Conservation (phyloP, 2,797 vertebrate species). For the Meda fulgida region DNA sequence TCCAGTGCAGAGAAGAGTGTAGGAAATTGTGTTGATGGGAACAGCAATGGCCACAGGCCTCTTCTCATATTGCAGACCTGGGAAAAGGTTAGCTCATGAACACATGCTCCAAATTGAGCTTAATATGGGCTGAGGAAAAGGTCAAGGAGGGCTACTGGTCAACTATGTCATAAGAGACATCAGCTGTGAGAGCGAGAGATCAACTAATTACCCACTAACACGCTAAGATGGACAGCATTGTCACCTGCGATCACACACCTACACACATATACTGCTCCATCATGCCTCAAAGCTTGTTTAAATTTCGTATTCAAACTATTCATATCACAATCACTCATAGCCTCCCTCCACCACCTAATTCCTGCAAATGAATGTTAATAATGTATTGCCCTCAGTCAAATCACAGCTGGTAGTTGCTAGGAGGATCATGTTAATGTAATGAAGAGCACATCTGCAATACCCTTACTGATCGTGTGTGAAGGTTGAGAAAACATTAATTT, state of each 20-base stretch:
- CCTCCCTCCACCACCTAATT: not conserved
- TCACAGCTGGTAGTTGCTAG: not conserved
- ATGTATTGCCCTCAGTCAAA: slow-evolving; percentile 13
- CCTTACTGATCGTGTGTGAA: not conserved
- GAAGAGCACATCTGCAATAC: not conserved
- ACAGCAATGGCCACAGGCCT: slow-evolving; percentile 52
- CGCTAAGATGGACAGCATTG: slow-evolving; percentile 52
- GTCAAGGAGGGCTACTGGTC: slow-evolving; percentile 60
- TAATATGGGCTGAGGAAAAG: slow-evolving; percentile 66
- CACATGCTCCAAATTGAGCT: slow-evolving; percentile 53
- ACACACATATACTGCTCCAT: not conserved
- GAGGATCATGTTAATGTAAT: not conserved
- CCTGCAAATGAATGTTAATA: slow-evolving; percentile 22
- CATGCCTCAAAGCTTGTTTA: slow-evolving; percentile 6
- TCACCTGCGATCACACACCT: slow-evolving; percentile 37
- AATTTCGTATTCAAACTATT: not conserved
- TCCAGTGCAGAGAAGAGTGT: not conserved
- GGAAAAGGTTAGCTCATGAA: slow-evolving; percentile 63
- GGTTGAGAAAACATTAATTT: slow-evolving; percentile 21
- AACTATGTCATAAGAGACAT: slow-evolving; percentile 53
- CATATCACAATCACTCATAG: slow-evolving; percentile 16
- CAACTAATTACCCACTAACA: slow-evolving; percentile 64
- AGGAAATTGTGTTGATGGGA: slow-evolving; percentile 17
- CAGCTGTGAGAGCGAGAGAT: slow-evolving; percentile 20
- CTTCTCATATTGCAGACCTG: slow-evolving; percentile 28